Base-by-base conservation (phyloP, 2,797 vertebrate species). In the Pangasius djambal region DNA sequence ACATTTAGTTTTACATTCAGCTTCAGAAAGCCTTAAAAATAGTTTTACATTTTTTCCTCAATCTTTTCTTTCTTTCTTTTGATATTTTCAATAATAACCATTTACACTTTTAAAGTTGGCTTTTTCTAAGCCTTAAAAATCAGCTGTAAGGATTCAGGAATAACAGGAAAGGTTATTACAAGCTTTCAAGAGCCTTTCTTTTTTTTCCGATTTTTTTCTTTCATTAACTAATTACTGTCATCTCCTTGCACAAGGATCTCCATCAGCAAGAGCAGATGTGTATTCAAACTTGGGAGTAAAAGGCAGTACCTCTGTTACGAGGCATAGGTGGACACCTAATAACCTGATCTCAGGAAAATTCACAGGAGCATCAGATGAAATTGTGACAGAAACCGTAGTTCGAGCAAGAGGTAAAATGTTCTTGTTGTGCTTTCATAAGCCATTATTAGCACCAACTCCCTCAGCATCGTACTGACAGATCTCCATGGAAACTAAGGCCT, bases 401-500 rank as follows among this genome's bases (percentile, higher is more conserved):
- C 9, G 6, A 82, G 57, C 78, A 59, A 15, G 22, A 44, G 57
- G 20, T 83, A 50, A 69, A 84, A 67, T 34, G 44, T 48, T 48
- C 59, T 50, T 50, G 28, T 52, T 67, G 28, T 25, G 65, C 74
- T 87, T 87, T 28, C 40, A 44, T 28, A 86, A n/a, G 31, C 72
- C 78, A 89, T 83, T 86, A 85, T 87, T 40, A 78, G 55, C 74
- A 25, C 81, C n/a, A 57, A 86, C 44, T 44, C 78, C 81, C 61
- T 92, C 75, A 50, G 77, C 90, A 75, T 86, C 78, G 90, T 86
- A 52, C 65, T 83, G 74, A 87, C 48, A 85, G 25, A 88, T 93
- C 90, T 90, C 93, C 92, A 94, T 92, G 90, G 91, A 93, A 95
- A 94, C 89, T 57, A 91, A 91, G 88, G 75, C 79, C 72, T 85